Percentiles rank a stretch among this genome's conserved stretches.
Evolutionary conservation across 2,888 invertebrate species (phyloP).

Genomic region (Mythimna albipuncta): DNA sequence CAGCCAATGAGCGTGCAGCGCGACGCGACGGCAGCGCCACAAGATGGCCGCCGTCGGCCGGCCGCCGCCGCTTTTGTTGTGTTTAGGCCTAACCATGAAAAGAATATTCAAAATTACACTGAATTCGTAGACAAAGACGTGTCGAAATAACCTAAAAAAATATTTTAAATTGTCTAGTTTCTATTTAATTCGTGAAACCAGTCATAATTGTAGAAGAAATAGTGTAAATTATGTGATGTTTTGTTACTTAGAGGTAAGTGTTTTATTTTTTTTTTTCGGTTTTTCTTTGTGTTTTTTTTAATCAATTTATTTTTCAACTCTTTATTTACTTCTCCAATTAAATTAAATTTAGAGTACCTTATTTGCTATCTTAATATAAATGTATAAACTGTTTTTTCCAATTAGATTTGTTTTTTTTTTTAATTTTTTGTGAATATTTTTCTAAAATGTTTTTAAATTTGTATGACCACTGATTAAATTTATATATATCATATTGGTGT

Average conservation of each 20-base stretch:
- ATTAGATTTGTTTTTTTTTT: conserved; percentile 30
- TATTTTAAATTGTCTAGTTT: conserved; percentile 37
- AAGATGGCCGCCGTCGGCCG: conserved; percentile 88
- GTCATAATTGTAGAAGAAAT: conserved; percentile 39
- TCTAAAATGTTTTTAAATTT: neutral
- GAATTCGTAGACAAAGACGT: conserved; percentile 54
- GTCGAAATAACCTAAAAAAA: conserved; percentile 52
- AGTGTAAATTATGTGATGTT: conserved; percentile 72
- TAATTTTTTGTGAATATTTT: neutral
- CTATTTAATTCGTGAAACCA: conserved; percentile 43
- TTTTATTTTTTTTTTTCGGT: conserved; percentile 41
- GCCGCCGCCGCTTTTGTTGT: conserved; percentile 85
- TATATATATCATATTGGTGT: neutral
- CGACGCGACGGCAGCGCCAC: conserved; percentile 88
- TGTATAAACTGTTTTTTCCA: conserved; percentile 17
- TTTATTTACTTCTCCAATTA: neutral
- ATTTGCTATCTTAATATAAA: conserved; percentile 4
- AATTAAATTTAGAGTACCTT: neutral
- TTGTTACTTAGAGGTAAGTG: conserved; percentile 69
- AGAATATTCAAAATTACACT: conserved; percentile 70
- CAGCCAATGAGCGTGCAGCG: conserved; percentile 86
- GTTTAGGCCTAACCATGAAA: conserved; percentile 88
- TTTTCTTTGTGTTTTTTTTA: conserved; percentile 26
- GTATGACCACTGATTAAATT: neutral
- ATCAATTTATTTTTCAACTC: neutral